Base-by-base conservation (phyloP, 2,797 vertebrate species). In the Acanthiza pusilla region DNA sequence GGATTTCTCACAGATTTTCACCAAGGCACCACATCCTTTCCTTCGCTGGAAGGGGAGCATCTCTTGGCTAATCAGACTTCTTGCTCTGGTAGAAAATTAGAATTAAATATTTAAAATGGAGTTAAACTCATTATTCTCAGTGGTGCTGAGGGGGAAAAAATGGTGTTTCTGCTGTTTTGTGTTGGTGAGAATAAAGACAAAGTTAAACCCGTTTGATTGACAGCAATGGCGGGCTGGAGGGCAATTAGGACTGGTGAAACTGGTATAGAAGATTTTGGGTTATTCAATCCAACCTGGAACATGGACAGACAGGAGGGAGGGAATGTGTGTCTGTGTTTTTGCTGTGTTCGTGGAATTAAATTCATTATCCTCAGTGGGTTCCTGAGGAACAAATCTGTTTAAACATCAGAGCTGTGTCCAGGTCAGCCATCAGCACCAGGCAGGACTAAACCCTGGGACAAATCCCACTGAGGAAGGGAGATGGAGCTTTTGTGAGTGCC, bases 11-110 rank as follows among this genome's bases (percentile, higher is more conserved):
- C 29, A 34, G 20, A 38, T 53, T 60, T 63, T 45, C 15, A 25
- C 43, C 21, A 30, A 63, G 76, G 9, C 53, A 62, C 19, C 0
- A 0, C 5, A 22, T 34, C 27, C 30, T 68, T 55, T 42, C 4
- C 0, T 58, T 73, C 21, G 1, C n/a, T 67, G 42, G 42, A 66
- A 73, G 20, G 1, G 0, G 2, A 27, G 5, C 8, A 19, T 51
- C 57, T 77, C 61, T 48, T 1, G 2, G 21, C 53, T 80, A 4
- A 57, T 61, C 61, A n/a, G 11, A 22, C 10, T 55, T 71, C n/a
- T 71, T 60, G 12, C 20, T 34, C 7, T 18, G 5, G 16, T 4
- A 48, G 40, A 71, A 91, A 84, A 80, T 65, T 9, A 65, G 10
- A 75, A 67, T 15, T 10, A 61, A 53, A 65, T 8, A 62, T 16